Base-by-base conservation (phyloP, 1,140 invertebrate species). In the Neodiprion virginianus region DNA sequence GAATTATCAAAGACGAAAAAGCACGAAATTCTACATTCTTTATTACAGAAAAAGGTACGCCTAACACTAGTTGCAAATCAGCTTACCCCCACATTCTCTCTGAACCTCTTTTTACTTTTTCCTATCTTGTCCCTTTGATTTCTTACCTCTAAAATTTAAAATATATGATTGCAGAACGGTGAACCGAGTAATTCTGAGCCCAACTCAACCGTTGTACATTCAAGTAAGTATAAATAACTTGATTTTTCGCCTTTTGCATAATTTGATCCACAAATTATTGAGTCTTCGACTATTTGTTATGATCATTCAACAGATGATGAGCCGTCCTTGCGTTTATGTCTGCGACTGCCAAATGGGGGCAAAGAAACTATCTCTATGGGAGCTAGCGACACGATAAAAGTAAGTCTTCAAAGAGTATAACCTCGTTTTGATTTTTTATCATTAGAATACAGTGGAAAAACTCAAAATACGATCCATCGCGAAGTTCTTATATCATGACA, bases 301-400 rank as follows among this genome's bases (percentile, higher is more conserved):
- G 28, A 40, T 40, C n/a, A 8, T 61, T 61, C 11, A 65, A 66
- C 69, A 79, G 79, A 73, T 47, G 79, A 81, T 72, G 83, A 83
- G 77, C 84, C 86, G 23, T 78, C 76, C 12, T 74, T 88, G 75
- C 83, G 86, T 75, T 74, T 89, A 48, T 89, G 88, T 77, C 73
- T 89, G 69, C 78, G 88, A 77, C 71, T 88, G 72, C 88, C 88
- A 71, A 86, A 80, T 81, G 88, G 88, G 72, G 82, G 82, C 49
- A 87, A 84, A 74, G 85, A 88, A 81, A 83, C 84, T 8, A 79
- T 88, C 69, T 81, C 83, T 23, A 87, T 88, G 82, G 81, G 79
- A 73, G 80, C 83, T 5, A 85, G 79, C 70, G 77, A 87, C 67
- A 89, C 84, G 66, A 75, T 88, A 77, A 80, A 84, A 75, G 88